These are phyloP conservation scores for Cerastis leucographa DNA, from an alignment of 2,888 invertebrate genomes.

Conservation along the genomic window DNA sequence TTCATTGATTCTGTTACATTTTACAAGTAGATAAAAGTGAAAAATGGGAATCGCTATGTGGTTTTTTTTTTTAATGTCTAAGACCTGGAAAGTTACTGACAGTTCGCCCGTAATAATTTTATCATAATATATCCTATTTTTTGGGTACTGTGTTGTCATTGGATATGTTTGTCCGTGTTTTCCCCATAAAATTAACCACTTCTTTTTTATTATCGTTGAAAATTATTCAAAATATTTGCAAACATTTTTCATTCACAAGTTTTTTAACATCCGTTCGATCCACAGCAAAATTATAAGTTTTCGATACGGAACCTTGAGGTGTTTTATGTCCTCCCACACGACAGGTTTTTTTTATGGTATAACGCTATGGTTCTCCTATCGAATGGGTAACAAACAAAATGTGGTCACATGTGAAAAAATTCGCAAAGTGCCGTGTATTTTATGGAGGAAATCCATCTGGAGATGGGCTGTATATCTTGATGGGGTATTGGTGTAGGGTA, in stretches of 20 bases:
- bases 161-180: background rate
- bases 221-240: background rate
- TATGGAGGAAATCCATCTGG: constrained; percentile 55
- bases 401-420: constrained; percentile 66
- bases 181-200: background rate
- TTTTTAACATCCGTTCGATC: background rate
- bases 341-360: constrained; percentile 57
- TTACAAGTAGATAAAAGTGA: background rate
- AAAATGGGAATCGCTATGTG: background rate
- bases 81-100: background rate
- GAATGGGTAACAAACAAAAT: constrained; percentile 43
- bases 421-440: constrained; percentile 56
- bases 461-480: constrained; percentile 59
- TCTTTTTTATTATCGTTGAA: background rate
- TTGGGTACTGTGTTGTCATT: background rate
- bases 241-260: background rate
- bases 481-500: constrained; percentile 36
- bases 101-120: background rate
- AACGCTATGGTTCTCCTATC: constrained; percentile 36
- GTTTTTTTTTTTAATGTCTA: background rate
- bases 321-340: background rate
- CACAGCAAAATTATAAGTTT: background rate
- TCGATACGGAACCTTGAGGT: constrained; percentile 9
- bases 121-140: background rate
- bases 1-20: background rate